phyloP scores from a whole-genome alignment of 2,888 invertebrate genomes.

The Noctua comes region DNA sequence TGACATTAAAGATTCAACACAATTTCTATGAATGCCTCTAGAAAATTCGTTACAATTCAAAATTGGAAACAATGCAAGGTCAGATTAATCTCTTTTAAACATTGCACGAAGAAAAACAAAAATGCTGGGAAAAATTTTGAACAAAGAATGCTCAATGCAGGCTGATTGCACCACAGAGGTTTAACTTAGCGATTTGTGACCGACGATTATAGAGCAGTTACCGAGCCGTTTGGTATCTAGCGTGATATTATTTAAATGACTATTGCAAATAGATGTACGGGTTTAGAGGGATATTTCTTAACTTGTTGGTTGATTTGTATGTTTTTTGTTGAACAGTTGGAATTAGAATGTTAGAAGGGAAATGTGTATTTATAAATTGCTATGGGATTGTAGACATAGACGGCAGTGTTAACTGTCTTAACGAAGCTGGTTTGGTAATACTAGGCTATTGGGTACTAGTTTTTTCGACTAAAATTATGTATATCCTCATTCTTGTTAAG shows the following conservation, averaged over 20 bases:
- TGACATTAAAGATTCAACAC: not conserved
- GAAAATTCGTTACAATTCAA: conserved; percentile 14
- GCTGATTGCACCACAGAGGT: conserved; percentile 58
- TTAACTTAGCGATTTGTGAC: conserved; percentile 60
- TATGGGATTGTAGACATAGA: not conserved
- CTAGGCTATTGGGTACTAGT: not conserved
- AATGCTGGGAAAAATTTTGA: conserved; percentile 50
- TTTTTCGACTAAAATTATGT: not conserved
- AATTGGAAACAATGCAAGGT: conserved; percentile 61
- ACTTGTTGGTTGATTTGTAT: conserved; percentile 30
- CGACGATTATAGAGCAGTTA: conserved; percentile 62
- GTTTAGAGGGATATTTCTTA: conserved; percentile 49
- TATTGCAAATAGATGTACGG: conserved; percentile 58
- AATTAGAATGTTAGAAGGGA: conserved; percentile 37
- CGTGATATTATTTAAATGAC: conserved; percentile 67
- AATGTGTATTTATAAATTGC: conserved; percentile 14
- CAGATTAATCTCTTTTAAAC: conserved; percentile 22
- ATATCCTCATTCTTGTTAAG: conserved; percentile 4
- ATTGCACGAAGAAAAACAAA: conserved; percentile 43
- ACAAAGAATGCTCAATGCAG: conserved; percentile 59
- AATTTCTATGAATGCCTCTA: conserved; percentile 3
- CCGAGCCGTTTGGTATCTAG: conserved; percentile 49
- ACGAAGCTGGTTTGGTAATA: not conserved
- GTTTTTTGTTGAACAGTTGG: conserved; percentile 32
- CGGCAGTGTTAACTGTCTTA: not conserved